A percentile compares a stretch with the other conserved stretches of the same genome.
Conservation (phyloP, 2,113 vertebrate genomes). For the Ammodytes marinus region DNA sequence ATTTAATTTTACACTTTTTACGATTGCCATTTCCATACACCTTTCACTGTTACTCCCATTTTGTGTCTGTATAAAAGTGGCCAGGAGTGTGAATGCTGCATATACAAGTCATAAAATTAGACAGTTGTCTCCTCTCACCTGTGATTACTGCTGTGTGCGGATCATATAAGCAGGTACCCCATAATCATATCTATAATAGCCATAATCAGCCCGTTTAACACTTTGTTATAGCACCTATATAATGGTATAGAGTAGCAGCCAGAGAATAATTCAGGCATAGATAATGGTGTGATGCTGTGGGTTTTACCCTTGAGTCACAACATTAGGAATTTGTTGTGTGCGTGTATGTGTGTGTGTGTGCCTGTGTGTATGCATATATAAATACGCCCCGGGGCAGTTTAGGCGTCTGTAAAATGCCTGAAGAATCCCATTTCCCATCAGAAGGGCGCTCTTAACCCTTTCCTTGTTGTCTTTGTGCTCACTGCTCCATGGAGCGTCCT, state of each 20-base stretch:
- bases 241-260: conserved; percentile 80
- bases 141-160: conserved; percentile 82
- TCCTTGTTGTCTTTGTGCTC: conserved; percentile 60
- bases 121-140: conserved; percentile 81
- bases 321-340: conserved; percentile 76
- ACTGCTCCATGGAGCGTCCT: conserved; percentile 63
- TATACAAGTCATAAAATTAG: conserved; percentile 72
- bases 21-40: too few relatives aligned
- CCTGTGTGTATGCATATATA: conserved; percentile 67
- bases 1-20: not conserved
- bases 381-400: conserved; percentile 72
- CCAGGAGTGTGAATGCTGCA: conserved; percentile 42
- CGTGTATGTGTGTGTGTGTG: conserved; percentile 41
- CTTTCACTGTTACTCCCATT: not conserved
- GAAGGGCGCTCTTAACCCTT: conserved; percentile 85
- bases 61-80: conserved; percentile 37
- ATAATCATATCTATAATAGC: conserved; percentile 82
- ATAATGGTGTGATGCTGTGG: conserved; percentile 76
- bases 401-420: conserved; percentile 77
- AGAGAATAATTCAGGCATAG: conserved; percentile 81
- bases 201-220: conserved; percentile 81
- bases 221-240: conserved; percentile 81
- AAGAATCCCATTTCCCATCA: conserved; percentile 73
- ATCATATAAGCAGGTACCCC: conserved; percentile 80
- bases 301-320: conserved; percentile 85